Evolutionary conservation across 2,113 vertebrate genomes (phyloP).

Genomic region (Dasyprocta punctata): DNA sequence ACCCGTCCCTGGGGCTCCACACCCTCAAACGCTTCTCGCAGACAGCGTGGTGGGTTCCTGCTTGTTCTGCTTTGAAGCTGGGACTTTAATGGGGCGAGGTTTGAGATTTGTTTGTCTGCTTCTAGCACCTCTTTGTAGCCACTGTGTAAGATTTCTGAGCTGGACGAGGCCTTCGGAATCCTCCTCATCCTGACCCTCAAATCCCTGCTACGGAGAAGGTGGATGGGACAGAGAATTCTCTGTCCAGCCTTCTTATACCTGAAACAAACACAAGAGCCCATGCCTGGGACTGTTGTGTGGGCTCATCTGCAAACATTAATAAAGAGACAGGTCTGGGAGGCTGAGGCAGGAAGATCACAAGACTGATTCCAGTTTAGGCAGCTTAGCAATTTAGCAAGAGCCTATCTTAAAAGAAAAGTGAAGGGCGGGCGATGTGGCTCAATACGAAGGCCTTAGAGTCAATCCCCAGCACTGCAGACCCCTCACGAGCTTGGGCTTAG

Average conservation of each 20-base stretch:
- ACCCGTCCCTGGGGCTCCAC: background rate
- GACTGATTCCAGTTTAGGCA: background rate
- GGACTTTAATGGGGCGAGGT: background rate
- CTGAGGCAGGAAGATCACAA: background rate
- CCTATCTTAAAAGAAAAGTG: background rate
- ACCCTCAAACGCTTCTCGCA: background rate
- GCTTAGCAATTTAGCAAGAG: background rate
- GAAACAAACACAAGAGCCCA: background rate
- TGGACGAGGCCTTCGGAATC: background rate
- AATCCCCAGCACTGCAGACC: background rate
- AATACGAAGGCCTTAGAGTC: background rate
- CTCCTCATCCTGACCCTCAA: background rate
- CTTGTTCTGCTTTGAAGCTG: background rate
- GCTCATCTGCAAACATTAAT: background rate
- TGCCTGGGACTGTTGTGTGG: background rate
- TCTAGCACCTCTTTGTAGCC: background rate
- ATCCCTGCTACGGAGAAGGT: background rate
- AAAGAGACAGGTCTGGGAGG: background rate
- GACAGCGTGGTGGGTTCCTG: fast-evolving
- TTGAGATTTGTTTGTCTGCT: background rate
- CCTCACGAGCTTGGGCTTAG: background rate
- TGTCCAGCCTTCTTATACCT: background rate
- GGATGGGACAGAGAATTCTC: background rate
- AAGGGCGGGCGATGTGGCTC: background rate
- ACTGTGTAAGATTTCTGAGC: background rate